These are phyloP conservation scores for Microtus obscurus DNA, from an alignment of 2,797 vertebrate genomes.

Conservation along the genomic window DNA sequence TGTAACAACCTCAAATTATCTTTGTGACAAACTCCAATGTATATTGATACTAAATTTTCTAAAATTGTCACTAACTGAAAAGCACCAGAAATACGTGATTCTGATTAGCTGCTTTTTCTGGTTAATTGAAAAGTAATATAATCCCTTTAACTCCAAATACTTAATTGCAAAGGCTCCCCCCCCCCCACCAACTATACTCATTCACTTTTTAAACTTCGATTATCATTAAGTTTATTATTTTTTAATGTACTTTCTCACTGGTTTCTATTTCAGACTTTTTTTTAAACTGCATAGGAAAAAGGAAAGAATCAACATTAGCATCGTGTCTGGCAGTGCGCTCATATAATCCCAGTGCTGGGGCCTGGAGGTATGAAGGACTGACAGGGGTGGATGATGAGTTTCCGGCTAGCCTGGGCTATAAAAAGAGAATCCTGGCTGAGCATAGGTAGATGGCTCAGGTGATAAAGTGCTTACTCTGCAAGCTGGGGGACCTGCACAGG, in stretches of 20 bases:
- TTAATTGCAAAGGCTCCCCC: constrained; percentile 45
- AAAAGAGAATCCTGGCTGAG: neutral
- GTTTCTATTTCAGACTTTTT: constrained; percentile 14
- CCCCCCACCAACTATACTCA: neutral
- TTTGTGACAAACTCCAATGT: constrained; percentile 32
- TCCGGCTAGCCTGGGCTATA: neutral
- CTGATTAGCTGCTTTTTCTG: constrained; percentile 54
- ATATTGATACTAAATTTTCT: constrained; percentile 60
- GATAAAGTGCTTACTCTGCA: neutral
- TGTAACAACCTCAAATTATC: constrained; percentile 48
- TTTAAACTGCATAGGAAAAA: constrained; percentile 8
- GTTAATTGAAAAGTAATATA: constrained; percentile 46
- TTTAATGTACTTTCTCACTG: neutral
- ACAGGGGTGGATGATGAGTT: neutral
- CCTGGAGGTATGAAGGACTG: too few species aligned
- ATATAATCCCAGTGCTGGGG: too few species aligned
- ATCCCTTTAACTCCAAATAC: constrained; percentile 39
- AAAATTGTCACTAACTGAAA: constrained; percentile 58
- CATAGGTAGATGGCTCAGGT: neutral
- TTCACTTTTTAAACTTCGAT: constrained; percentile 52
- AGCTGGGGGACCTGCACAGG: neutral
- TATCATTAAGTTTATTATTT: constrained; percentile 5
- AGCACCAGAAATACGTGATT: neutral
- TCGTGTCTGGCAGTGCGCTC: neutral
- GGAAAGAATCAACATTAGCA: neutral